Percentiles rank a stretch among this genome's conserved stretches.
Conservation (phyloP, 2,888 invertebrate species). For the Pollenia amentaria region DNA sequence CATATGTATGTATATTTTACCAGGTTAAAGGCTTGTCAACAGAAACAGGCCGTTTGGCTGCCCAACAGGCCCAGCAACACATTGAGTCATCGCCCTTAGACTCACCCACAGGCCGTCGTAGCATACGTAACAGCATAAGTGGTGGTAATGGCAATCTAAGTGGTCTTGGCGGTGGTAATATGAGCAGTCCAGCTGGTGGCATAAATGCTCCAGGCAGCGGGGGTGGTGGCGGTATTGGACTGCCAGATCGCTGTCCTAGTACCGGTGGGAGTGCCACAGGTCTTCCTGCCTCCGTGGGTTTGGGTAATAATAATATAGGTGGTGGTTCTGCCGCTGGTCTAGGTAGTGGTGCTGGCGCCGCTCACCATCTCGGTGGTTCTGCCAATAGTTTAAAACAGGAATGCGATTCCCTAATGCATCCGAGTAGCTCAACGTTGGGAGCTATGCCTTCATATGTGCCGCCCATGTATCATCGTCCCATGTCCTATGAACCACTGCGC, state of each 20-base stretch:
- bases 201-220: constrained; percentile 76
- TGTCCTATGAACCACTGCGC: constrained; percentile 85
- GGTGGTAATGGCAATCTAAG: constrained; percentile 83
- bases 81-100: constrained; percentile 83
- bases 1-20: constrained; percentile 59
- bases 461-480: constrained; percentile 84
- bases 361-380: constrained; percentile 79
- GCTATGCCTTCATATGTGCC: constrained; percentile 83
- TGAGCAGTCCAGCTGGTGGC: constrained; percentile 74
- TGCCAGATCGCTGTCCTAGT: constrained; percentile 68
- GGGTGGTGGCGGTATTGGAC: constrained; percentile 76
- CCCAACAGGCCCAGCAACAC: constrained; percentile 84
- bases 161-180: constrained; percentile 76
- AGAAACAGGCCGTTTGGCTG: constrained; percentile 87
- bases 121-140: constrained; percentile 84
- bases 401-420: constrained; percentile 84
- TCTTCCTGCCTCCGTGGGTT: constrained; percentile 75
- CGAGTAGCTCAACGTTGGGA: constrained; percentile 81
- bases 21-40: constrained; percentile 92
- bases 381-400: constrained; percentile 84
- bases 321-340: constrained; percentile 76
- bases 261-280: constrained; percentile 71
- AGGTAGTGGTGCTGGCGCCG: constrained; percentile 79
- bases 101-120: constrained; percentile 84
- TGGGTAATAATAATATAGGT: constrained; percentile 83